Percentiles rank a stretch among this genome's conserved stretches.
These are phyloP conservation scores for Galerucella pusilla DNA, from an alignment of 2,888 invertebrate genomes.

Conservation along the genomic window DNA sequence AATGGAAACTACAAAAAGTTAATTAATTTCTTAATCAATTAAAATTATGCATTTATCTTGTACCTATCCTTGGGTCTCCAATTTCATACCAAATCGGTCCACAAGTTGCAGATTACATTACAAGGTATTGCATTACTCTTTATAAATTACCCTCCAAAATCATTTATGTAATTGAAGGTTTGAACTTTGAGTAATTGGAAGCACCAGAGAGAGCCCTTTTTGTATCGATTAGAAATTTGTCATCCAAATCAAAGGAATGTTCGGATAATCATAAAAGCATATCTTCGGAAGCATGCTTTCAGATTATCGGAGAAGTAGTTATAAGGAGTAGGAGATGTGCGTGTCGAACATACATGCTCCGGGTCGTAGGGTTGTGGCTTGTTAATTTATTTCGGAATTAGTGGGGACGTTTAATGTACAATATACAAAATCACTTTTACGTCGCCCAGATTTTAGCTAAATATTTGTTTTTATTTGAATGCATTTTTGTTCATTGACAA, in stretches of 20 bases:
- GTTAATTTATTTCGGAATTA: neutral
- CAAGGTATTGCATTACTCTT: neutral
- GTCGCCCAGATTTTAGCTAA: neutral
- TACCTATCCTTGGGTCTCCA: neutral
- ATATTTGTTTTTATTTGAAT: neutral
- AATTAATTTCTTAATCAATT: neutral
- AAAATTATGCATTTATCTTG: neutral
- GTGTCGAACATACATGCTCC: neutral
- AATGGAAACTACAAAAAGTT: neutral
- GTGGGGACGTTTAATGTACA: neutral
- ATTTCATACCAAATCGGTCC: neutral
- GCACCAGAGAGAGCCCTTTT: neutral
- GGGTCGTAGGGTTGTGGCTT: neutral
- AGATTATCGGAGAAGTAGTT: neutral
- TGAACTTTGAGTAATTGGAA: slow-evolving; percentile 7
- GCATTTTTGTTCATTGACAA: too few relatives aligned
- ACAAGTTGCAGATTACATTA: slow-evolving; percentile 16
- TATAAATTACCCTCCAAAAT: neutral
- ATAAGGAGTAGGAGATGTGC: neutral
- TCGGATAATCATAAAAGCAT: neutral
- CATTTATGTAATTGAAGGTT: neutral
- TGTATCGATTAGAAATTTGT: neutral
- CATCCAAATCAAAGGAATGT: slow-evolving; percentile 7
- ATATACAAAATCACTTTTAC: neutral
- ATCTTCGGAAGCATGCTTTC: neutral